Evolutionary conservation across 64 coral and sea anemone species (phyloP), one percentile per base, ranked within the genome.

Genomic region (Trachythela sp.): DNA sequence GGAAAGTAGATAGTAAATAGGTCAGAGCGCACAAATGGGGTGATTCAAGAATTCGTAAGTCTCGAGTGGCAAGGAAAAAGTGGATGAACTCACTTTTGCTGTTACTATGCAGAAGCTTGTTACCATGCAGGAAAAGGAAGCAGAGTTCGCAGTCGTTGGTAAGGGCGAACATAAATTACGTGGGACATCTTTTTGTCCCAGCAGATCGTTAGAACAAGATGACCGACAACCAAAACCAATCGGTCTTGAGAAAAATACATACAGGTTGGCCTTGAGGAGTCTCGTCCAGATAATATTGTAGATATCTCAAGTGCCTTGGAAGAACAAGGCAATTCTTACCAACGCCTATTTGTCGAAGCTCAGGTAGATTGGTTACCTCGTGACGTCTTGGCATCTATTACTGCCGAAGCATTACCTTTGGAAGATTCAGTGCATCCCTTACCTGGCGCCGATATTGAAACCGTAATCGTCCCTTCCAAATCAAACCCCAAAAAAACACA

Each of bases 401-500:
- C 88, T 36, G 77, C 13, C 35, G 54, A 89, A 86, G 87, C 40
- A 17, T 89, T 89, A 48, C 10, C 10, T 10, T 85, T 34, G 9
- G 60, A 71, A 24, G 87, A 48, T 48, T 84, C 45, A 72, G 43
- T 89, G 15, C 59, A 76, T 40, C 22, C 84, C 50, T 54, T 58
- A 58, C 72, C 87, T 40, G 45, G 75, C 56, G 42, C 86, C 8
- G 87, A 87, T 42, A 15, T 88, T 75, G 87, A 72, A 52, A 92
- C 87, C 4, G 37, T 77, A 15, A 72, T 89, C 40, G 67, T 92
- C 67, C 92, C 92, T 36, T 91, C 89, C 58, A 90, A 40, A 48
- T 90, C 91, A 84, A 92, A 92, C 20, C 72, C 76, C n/a, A 92
- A 56, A 31, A 93, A 93, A 67, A 87, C 88, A 20, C 92, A 93